Evolutionary conservation across 2,888 invertebrate genomes (phyloP).

Genomic region (Cryptus armator): DNA sequence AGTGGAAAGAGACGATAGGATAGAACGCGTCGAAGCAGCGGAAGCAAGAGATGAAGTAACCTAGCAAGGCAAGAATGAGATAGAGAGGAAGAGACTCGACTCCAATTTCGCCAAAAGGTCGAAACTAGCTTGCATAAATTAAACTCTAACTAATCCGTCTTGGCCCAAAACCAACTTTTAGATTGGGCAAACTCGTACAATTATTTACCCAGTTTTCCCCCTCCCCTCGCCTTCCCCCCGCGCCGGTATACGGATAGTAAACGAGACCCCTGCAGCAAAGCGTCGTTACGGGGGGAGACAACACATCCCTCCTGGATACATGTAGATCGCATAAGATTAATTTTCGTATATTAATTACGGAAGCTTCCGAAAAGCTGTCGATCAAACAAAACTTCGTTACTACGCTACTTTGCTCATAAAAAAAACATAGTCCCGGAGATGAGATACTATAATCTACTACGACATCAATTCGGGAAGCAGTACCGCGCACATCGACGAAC

Average conservation of each 20-base stretch:
- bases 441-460: no score
- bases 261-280: neutral
- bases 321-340: neutral
- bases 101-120: conserved; percentile 69
- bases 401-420: no score
- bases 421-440: no score
- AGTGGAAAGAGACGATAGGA: conserved; percentile 30
- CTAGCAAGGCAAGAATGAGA: neutral
- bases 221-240: neutral
- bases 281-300: neutral
- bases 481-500: no score
- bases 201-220: conserved; percentile 70
- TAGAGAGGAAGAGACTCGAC: conserved; percentile 51
- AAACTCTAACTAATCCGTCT: conserved; percentile 77
- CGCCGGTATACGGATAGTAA: neutral
- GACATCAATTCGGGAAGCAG: no score
- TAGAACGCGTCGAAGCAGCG: neutral
- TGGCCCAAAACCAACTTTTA: conserved; percentile 76
- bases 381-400: neutral
- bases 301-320: neutral
- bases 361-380: neutral
- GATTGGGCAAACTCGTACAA: conserved; percentile 77
- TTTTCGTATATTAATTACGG: neutral
- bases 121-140: conserved; percentile 75
- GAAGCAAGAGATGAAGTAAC: conserved; percentile 34